These are phyloP conservation scores for Cetonia aurata DNA, from an alignment of 2,888 invertebrate species.

Conservation along the genomic window DNA sequence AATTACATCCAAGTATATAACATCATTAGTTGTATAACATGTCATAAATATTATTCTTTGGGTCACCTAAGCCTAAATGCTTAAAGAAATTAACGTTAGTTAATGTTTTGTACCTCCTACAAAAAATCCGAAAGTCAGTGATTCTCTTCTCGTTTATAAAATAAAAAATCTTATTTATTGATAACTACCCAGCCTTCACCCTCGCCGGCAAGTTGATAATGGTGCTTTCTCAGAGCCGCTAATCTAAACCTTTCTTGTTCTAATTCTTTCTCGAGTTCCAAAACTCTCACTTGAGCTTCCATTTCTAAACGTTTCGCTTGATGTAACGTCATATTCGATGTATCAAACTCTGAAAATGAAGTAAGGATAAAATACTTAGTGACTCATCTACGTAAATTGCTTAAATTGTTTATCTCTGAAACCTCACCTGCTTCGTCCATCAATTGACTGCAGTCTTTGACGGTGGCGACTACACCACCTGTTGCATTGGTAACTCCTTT, in stretches of 20 bases:
- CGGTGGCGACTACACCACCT: constrained; percentile 91
- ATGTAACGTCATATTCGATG: constrained; percentile 89
- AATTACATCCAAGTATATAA: constrained; percentile 44
- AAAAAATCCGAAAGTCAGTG: constrained; percentile 33
- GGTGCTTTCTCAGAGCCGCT: constrained; percentile 88
- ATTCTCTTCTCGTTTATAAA: not conserved
- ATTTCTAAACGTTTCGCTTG: constrained; percentile 97
- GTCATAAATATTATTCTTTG: constrained; percentile 47
- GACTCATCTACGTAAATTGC: too few relatives aligned
- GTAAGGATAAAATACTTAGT: not conserved
- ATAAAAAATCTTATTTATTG: constrained; percentile 17
- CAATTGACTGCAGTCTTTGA: constrained; percentile 88
- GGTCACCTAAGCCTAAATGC: constrained; percentile 41
- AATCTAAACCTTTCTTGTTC: constrained; percentile 89
- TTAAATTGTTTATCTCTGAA: constrained; percentile 38
- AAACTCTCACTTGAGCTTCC: constrained; percentile 95
- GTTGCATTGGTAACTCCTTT: constrained; percentile 91
- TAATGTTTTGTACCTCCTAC: constrained; percentile 41
- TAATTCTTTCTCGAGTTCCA: constrained; percentile 92
- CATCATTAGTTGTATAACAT: constrained; percentile 43
- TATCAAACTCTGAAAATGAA: constrained; percentile 81
- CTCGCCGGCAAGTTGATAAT: constrained; percentile 88
- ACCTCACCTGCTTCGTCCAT: constrained; percentile 82
- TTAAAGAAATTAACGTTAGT: constrained; percentile 37
- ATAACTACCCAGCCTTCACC: constrained; percentile 65